Evolutionary conservation across 1,140 invertebrate species (phyloP).

Genomic region (Achroia grisella): DNA sequence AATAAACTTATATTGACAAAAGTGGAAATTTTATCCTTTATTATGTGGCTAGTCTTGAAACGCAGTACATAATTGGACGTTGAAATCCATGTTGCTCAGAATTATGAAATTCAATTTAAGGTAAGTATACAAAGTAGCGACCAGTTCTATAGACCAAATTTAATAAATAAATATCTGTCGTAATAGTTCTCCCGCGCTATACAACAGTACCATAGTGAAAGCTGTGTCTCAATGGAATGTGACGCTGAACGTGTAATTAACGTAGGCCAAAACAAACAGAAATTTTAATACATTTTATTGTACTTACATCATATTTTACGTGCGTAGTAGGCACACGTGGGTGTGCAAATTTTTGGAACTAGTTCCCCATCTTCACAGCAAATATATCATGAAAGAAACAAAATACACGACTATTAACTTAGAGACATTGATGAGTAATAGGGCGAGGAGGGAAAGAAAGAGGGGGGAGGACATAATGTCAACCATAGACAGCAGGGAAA

Average conservation of each 20-base stretch:
- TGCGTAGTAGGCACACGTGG: slow-evolving; percentile 53
- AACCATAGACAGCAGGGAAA: too few relatives aligned
- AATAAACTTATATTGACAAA: too few relatives aligned
- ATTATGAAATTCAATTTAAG: too few relatives aligned
- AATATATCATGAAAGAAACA: slow-evolving; percentile 50
- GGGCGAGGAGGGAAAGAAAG: slow-evolving; percentile 8
- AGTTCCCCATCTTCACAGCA: slow-evolving; percentile 63
- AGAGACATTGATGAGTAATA: slow-evolving; percentile 63
- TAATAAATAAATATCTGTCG: too few relatives aligned
- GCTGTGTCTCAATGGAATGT: not conserved
- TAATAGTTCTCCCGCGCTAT: too few relatives aligned
- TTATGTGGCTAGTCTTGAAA: too few relatives aligned
- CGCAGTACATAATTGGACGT: too few relatives aligned
- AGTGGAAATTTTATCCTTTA: too few relatives aligned
- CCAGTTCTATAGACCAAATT: too few relatives aligned
- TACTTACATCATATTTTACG: slow-evolving; percentile 66
- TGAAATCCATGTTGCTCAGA: too few relatives aligned
- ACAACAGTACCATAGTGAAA: not conserved
- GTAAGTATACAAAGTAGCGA: too few relatives aligned
- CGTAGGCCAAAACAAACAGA: not conserved
- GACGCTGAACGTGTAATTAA: not conserved
- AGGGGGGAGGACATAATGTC: not conserved
- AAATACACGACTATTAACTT: slow-evolving; percentile 51
- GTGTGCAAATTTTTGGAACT: slow-evolving; percentile 61
- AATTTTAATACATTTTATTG: slow-evolving; percentile 10